Conservation (phyloP, 2,113 vertebrate species). For the Erythrolamprus reginae region DNA sequence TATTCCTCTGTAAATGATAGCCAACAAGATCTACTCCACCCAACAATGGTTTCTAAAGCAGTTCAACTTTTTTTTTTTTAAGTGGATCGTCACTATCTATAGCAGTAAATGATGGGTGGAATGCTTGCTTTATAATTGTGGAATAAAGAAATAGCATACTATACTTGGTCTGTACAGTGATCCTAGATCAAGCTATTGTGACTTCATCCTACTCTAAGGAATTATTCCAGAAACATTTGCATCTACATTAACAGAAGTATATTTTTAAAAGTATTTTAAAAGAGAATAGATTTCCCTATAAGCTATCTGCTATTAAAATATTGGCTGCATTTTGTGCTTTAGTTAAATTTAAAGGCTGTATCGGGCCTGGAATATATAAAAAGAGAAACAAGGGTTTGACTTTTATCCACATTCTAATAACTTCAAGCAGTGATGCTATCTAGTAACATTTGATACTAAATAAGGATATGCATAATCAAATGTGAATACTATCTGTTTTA, state of each 20-base stretch:
- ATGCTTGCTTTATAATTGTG: slow-evolving; percentile 18
- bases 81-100: background rate
- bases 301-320: background rate
- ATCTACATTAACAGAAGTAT: background rate
- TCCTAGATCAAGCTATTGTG: slow-evolving; percentile 13
- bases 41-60: slow-evolving; percentile 21
- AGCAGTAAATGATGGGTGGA: slow-evolving; percentile 3
- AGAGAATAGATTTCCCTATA: background rate
- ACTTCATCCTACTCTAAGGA: slow-evolving; percentile 12
- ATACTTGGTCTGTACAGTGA: background rate
- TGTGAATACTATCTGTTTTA: background rate
- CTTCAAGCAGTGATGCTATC: background rate
- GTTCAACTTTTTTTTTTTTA: background rate
- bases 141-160: background rate
- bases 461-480: background rate
- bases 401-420: background rate
- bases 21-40: background rate
- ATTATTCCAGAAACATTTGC: background rate
- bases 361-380: background rate
- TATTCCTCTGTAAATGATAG: background rate
- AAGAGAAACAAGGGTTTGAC: background rate
- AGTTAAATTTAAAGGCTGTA: background rate
- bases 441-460: background rate
- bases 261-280: background rate
- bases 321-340: background rate